phyloP scores from a whole-genome alignment of 2,113 vertebrate genomes.

The Pithys albifrons region DNA sequence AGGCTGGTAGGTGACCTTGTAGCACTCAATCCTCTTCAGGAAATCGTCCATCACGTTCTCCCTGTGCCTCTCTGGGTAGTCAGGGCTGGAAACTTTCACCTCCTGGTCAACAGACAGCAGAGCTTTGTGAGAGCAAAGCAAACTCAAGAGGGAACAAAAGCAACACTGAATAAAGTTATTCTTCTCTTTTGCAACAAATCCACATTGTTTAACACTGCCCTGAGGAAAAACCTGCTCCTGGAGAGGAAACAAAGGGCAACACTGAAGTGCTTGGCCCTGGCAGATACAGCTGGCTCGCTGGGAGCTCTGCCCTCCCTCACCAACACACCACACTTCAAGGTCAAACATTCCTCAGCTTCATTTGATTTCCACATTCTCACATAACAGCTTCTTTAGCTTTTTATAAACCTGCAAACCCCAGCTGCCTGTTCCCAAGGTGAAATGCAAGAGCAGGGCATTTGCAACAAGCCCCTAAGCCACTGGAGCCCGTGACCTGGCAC shows the following conservation, averaged over 20 bases:
- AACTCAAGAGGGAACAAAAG: neutral
- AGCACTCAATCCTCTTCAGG: conserved; percentile 96
- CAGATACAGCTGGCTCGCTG: neutral
- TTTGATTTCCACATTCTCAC: neutral
- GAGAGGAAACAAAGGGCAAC: conserved; percentile 17
- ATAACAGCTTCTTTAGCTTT: neutral
- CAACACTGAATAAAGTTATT: neutral
- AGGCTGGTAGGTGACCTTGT: conserved; percentile 94
- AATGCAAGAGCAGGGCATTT: neutral
- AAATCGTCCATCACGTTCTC: conserved; percentile 98
- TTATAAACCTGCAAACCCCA: neutral
- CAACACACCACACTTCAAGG: neutral
- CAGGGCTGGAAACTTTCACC: conserved; percentile 96
- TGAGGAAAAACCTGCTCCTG: conserved; percentile 27
- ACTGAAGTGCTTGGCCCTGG: neutral
- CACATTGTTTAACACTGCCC: neutral
- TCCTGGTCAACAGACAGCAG: conserved; percentile 77
- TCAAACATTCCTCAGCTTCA: neutral
- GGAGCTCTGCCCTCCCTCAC: neutral
- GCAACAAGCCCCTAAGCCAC: neutral
- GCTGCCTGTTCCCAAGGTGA: neutral
- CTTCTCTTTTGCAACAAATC: neutral
- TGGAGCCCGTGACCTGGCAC: neutral
- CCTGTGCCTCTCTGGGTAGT: conserved; percentile 91
- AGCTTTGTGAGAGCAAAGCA: neutral